Evolutionary conservation across 2,113 vertebrate species (phyloP).

Genomic region (Hyperoodon ampullatus): DNA sequence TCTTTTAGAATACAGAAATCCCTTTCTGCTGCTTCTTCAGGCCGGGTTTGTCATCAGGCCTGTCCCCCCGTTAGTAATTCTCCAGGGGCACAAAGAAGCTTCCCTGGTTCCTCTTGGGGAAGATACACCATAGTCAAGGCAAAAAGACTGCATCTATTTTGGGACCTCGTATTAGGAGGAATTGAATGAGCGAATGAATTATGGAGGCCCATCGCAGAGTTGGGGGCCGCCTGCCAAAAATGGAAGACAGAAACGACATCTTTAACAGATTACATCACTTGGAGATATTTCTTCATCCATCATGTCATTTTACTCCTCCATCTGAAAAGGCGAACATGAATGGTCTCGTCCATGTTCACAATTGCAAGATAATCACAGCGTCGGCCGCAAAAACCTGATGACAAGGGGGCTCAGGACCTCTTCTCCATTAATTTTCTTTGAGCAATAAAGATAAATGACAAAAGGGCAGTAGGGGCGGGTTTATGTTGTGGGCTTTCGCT

Average conservation of each 20-base stretch:
- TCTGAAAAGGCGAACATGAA: conserved; percentile 52
- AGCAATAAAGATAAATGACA: conserved; percentile 63
- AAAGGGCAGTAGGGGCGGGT: not conserved
- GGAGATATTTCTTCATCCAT: not conserved
- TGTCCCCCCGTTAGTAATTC: not conserved
- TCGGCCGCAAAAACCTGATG: not conserved
- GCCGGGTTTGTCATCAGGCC: not conserved
- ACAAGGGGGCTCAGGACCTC: not conserved
- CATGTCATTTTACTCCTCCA: conserved; percentile 25
- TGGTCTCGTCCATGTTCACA: conserved; percentile 41
- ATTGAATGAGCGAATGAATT: not conserved
- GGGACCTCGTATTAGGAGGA: not conserved
- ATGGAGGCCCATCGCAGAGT: conserved; percentile 42
- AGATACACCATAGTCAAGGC: conserved; percentile 1
- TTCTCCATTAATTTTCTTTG: conserved; percentile 23
- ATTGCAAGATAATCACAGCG: conserved; percentile 38
- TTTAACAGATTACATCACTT: conserved; percentile 33
- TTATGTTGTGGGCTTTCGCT: conserved; percentile 28
- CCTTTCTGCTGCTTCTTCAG: not conserved
- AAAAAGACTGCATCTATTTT: not conserved
- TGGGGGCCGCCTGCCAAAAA: conserved; percentile 34
- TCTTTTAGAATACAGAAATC: not conserved
- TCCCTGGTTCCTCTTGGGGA: conserved; percentile 6
- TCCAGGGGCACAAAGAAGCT: conserved; percentile 6
- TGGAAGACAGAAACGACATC: conserved; percentile 44